phyloP scores from a whole-genome alignment of 2,888 invertebrate genomes.

The Erebia epiphron region DNA sequence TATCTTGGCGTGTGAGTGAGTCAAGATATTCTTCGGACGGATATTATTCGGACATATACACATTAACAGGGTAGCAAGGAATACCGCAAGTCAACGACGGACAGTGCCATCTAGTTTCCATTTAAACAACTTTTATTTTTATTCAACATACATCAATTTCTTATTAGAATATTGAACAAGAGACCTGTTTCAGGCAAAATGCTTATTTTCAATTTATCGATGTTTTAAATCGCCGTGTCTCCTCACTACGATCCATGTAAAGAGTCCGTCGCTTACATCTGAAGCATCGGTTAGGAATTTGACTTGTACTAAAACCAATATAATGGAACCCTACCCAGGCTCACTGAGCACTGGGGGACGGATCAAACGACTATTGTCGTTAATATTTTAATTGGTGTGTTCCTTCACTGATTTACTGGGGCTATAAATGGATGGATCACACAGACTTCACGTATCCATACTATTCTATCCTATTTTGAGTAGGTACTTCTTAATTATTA shows the following conservation, averaged over 20 bases:
- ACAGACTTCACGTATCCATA: too few relatives aligned
- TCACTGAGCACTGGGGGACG: constrained; percentile 6
- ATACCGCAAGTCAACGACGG: too few relatives aligned
- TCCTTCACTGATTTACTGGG: background rate
- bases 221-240: constrained; percentile 17
- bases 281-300: constrained; percentile 47
- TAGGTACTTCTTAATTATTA: too few relatives aligned
- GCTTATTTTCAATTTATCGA: constrained; percentile 29
- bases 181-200: too few relatives aligned
- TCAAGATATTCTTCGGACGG: too few relatives aligned
- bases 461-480: too few relatives aligned
- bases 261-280: constrained; percentile 49
- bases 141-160: too few relatives aligned
- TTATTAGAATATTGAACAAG: background rate
- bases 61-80: too few relatives aligned
- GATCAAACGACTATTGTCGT: constrained; percentile 7
- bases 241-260: constrained; percentile 45
- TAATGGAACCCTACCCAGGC: constrained; percentile 11
- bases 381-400: constrained; percentile 9
- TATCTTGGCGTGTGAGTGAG: too few relatives aligned
- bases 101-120: too few relatives aligned
- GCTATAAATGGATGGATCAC: background rate
- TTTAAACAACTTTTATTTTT: too few relatives aligned
- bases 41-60: too few relatives aligned
- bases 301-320: constrained; percentile 40